Evolutionary conservation across 2,888 invertebrate species (phyloP).

Genomic region (Mesodorylaimus sp.): DNA sequence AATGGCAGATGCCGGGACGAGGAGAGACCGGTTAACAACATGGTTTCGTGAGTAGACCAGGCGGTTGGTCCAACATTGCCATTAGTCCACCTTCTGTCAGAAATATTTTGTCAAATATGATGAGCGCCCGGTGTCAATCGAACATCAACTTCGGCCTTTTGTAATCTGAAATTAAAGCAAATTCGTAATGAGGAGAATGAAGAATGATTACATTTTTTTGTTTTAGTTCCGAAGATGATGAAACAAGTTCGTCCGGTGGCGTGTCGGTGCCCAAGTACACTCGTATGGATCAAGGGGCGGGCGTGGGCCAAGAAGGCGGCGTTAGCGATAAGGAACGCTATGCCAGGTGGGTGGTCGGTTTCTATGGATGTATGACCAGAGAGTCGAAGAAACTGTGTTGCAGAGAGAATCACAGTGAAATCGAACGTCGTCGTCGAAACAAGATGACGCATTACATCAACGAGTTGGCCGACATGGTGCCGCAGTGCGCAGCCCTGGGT

Average conservation of each 20-base stretch:
- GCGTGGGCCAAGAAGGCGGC: conserved; percentile 46
- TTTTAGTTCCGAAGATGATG: not conserved
- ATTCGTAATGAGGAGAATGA: too few relatives aligned
- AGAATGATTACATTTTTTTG: not conserved
- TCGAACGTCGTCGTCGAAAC: conserved; percentile 87
- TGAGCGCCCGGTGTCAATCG: too few relatives aligned
- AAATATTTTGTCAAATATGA: too few relatives aligned
- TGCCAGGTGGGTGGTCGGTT: conserved; percentile 80
- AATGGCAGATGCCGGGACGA: too few relatives aligned
- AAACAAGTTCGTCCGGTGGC: not conserved
- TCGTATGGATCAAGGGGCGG: conserved; percentile 40
- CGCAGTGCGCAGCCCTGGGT: conserved; percentile 89
- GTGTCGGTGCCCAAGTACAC: conserved; percentile 9
- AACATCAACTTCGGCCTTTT: too few relatives aligned
- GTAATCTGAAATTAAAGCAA: too few relatives aligned
- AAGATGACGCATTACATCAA: conserved; percentile 99
- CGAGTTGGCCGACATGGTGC: conserved; percentile 97
- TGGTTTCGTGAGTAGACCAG: too few relatives aligned
- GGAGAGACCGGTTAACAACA: too few relatives aligned
- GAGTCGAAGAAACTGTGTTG: too few relatives aligned
- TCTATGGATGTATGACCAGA: too few relatives aligned
- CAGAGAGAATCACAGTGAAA: conserved; percentile 96
- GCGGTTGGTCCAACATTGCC: too few relatives aligned
- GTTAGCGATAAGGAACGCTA: conserved; percentile 89
- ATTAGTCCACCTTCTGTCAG: too few relatives aligned